These are phyloP conservation scores for Chlorodrepanis virens DNA, from an alignment of 2,113 vertebrate genomes.

Conservation along the genomic window DNA sequence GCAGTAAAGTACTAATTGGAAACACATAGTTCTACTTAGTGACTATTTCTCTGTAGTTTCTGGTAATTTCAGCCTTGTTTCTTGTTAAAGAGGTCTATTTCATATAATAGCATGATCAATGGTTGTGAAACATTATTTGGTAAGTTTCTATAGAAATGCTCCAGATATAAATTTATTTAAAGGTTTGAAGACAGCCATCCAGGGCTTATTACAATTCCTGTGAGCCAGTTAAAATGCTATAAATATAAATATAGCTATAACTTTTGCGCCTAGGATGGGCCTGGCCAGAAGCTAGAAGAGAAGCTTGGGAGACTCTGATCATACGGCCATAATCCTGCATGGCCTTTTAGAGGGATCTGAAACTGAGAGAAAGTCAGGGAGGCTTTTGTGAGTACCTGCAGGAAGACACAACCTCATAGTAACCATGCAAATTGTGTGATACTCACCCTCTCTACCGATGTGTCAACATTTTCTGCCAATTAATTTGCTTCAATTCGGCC, in stretches of 20 bases:
- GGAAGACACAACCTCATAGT: not conserved
- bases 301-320: not conserved
- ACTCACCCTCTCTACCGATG: not conserved
- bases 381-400: not conserved
- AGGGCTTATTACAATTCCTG: not conserved
- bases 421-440: not conserved
- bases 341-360: not conserved
- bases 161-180: not conserved
- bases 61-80: not conserved
- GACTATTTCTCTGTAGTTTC: not conserved
- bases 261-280: not conserved
- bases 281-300: not conserved
- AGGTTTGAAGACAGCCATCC: not conserved
- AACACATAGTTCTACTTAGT: not conserved
- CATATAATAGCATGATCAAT: not conserved
- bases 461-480: not conserved
- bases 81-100: not conserved
- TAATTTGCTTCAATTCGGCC: not conserved
- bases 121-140: not conserved
- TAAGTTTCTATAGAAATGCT: not conserved
- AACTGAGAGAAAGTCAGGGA: accelerated
- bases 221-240: not conserved
- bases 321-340: accelerated
- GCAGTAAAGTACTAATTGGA: not conserved
- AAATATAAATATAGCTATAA: not conserved